These are phyloP conservation scores for Orycteropus afer DNA, from an alignment of 2,113 vertebrate genomes.

Conservation along the genomic window DNA sequence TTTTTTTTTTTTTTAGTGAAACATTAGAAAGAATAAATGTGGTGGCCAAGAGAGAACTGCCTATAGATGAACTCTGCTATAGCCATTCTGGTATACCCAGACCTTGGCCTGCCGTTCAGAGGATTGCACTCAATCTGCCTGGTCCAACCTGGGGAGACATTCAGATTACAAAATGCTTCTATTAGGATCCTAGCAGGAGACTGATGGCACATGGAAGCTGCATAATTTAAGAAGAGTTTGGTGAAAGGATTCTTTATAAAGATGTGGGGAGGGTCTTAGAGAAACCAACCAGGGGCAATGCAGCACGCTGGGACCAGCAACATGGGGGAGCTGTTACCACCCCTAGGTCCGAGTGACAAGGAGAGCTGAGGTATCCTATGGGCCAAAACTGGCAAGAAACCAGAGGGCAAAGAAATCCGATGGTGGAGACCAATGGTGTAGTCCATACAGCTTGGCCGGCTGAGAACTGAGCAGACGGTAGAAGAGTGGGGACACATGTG, in stretches of 20 bases:
- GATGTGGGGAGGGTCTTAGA: not conserved
- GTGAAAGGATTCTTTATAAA: not conserved
- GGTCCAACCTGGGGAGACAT: not conserved
- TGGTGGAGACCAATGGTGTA: too few species aligned
- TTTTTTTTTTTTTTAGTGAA: not conserved
- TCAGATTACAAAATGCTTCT: not conserved
- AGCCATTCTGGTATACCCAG: too few species aligned
- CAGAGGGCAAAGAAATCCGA: not conserved
- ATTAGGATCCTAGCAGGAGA: not conserved
- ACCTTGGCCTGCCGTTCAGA: not conserved
- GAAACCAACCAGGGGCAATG: not conserved
- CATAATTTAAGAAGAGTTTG: not conserved
- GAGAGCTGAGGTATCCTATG: not conserved
- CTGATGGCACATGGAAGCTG: not conserved
- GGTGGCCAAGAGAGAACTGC: not conserved
- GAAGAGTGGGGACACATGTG: not conserved
- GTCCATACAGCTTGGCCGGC: not conserved
- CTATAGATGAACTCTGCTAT: not conserved
- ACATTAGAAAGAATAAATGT: not conserved
- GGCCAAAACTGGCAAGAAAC: not conserved
- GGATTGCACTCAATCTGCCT: too few species aligned
- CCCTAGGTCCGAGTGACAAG: not conserved
- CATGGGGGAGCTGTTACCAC: not conserved
- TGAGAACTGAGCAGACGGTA: not conserved
- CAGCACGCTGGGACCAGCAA: not conserved